These are phyloP conservation scores for Theocolax elegans DNA, from an alignment of 1,140 invertebrate species.

Conservation along the genomic window DNA sequence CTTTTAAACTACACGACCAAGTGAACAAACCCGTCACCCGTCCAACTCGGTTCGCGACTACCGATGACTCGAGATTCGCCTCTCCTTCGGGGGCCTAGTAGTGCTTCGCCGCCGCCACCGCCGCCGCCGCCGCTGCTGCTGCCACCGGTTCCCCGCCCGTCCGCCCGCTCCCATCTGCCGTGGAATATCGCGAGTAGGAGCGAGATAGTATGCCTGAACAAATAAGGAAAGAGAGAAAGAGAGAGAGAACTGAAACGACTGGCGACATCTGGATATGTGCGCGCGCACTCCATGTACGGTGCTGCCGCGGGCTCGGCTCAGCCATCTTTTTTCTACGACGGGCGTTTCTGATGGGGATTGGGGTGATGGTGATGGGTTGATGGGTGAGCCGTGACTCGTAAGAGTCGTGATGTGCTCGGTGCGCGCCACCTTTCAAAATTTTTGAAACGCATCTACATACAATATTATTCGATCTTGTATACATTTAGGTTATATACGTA, in stretches of 20 bases:
- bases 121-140: slow-evolving; percentile 34
- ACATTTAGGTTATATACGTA: no score
- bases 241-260: not conserved
- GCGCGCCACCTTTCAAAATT: no score
- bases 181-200: not conserved
- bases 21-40: slow-evolving; percentile 52
- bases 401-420: no score
- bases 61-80: slow-evolving; percentile 42
- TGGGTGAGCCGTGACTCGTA: no score
- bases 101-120: slow-evolving; percentile 9
- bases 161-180: not conserved
- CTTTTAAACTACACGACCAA: slow-evolving; percentile 40
- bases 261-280: slow-evolving; percentile 31
- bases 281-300: slow-evolving; percentile 23
- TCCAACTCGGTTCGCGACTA: slow-evolving; percentile 60
- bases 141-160: slow-evolving; percentile 29
- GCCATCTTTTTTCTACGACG: not conserved
- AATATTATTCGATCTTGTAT: no score
- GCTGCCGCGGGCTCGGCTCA: no score
- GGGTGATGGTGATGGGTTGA: no score
- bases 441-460: no score
- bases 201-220: not conserved
- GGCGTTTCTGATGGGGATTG: no score
- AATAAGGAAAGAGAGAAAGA: not conserved
- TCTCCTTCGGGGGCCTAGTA: slow-evolving; percentile 11